A percentile compares a stretch with the other conserved stretches of the same genome.
Conservation (phyloP, 1,140 invertebrate genomes). For the Palaemon carinicauda region DNA sequence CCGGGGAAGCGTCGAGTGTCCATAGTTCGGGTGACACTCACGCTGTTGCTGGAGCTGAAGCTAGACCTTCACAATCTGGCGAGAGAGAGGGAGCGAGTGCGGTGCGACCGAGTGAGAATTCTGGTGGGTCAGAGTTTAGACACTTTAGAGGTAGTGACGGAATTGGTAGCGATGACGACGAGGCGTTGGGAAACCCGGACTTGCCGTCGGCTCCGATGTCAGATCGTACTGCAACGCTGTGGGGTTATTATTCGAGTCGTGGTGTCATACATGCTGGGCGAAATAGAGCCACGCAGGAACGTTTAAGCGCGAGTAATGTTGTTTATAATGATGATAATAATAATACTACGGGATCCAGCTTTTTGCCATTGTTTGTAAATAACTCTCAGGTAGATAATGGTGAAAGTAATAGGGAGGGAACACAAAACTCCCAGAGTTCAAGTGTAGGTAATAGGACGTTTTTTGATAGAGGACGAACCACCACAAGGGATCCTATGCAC, state of each 20-base stretch:
- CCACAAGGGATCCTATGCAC: too few species aligned
- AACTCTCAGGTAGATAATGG: neutral
- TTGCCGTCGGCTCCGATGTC: neutral
- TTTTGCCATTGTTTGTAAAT: neutral
- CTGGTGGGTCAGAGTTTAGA: neutral
- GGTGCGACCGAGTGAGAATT: neutral
- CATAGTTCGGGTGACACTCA: conserved; percentile 6
- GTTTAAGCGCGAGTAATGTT: neutral
- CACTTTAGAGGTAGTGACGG: conserved; percentile 17
- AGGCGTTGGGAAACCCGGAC: neutral
- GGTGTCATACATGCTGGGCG: conserved; percentile 3
- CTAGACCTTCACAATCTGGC: neutral
- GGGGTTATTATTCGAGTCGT: neutral
- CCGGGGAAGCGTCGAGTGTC: conserved; percentile 29
- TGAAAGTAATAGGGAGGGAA: neutral
- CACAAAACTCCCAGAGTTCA: neutral
- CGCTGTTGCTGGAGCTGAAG: neutral
- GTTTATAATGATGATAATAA: neutral
- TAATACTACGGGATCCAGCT: neutral
- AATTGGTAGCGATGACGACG: conserved; percentile 23
- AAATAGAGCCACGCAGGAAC: neutral
- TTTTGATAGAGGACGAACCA: too few species aligned
- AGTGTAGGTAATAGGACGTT: too few species aligned
- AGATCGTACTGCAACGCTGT: neutral
- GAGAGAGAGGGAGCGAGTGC: neutral